Conservation (phyloP, 2,113 vertebrate species). For the Etheostoma cragini region DNA sequence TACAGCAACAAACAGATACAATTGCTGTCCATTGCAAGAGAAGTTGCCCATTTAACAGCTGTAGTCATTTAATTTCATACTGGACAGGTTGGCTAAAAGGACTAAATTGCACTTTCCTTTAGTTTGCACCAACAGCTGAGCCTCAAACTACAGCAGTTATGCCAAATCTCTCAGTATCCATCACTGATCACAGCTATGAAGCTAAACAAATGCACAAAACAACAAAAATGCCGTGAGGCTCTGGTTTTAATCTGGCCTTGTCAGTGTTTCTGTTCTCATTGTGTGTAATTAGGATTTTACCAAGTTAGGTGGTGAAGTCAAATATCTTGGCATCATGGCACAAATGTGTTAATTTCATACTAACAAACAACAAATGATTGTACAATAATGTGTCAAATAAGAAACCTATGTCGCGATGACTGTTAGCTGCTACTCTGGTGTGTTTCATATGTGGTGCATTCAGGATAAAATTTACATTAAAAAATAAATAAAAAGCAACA, state of each 20-base stretch:
- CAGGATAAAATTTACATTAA: background rate
- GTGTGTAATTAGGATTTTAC: background rate
- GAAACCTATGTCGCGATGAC: no score
- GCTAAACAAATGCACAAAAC: constrained; percentile 16
- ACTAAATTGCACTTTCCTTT: background rate
- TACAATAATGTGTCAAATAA: background rate
- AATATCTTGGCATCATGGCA: background rate
- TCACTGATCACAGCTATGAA: constrained; percentile 20
- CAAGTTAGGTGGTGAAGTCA: background rate
- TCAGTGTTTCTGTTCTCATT: background rate
- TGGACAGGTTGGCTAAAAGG: background rate
- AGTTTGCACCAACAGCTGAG: background rate
- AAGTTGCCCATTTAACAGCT: background rate
- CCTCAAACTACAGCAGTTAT: background rate
- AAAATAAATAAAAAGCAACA: background rate
- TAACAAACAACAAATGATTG: background rate
- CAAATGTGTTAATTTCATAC: background rate
- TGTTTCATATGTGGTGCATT: background rate
- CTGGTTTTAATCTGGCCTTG: constrained; percentile 43
- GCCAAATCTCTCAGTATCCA: background rate
- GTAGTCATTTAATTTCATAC: constrained; percentile 19
- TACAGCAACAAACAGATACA: background rate
- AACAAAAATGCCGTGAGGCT: constrained; percentile 37
- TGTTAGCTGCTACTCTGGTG: background rate
- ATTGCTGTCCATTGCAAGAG: background rate